A percentile compares a stretch with the other conserved stretches of the same genome.
These are phyloP conservation scores for Rousettus leschenaultii DNA, from an alignment of 2,113 vertebrate species.

Conservation along the genomic window DNA sequence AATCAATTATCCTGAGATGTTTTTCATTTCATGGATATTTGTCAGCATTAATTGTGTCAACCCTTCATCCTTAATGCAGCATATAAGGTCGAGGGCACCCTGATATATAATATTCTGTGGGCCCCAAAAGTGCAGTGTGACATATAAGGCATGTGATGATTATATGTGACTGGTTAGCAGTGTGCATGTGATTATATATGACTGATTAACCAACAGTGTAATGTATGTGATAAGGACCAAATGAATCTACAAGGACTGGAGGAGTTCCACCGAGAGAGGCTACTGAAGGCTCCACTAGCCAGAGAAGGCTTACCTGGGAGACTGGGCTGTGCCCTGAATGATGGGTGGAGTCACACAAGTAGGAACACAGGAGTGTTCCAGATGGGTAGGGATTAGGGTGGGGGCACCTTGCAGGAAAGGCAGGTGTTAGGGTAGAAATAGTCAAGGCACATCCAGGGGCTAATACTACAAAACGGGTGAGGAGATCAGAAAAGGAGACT, in stretches of 20 bases:
- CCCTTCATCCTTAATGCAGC: not conserved
- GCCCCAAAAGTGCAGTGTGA: not conserved
- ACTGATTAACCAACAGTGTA: not conserved
- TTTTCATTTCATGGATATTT: not conserved
- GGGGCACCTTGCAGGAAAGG: not conserved
- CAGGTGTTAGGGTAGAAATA: not conserved
- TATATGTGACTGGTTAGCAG: not conserved
- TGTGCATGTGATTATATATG: not conserved
- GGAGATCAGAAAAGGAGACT: not conserved
- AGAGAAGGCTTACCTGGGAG: not conserved
- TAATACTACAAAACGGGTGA: not conserved
- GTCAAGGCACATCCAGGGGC: not conserved
- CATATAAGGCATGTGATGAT: not conserved
- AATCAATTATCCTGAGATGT: not conserved
- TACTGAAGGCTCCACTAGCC: not conserved
- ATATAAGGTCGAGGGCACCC: not conserved
- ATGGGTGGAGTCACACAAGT: not conserved
- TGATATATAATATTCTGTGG: not conserved
- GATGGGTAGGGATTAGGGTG: not conserved
- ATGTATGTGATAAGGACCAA: not conserved
- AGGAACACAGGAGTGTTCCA: not conserved
- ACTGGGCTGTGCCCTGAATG: not conserved
- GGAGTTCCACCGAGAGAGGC: not conserved
- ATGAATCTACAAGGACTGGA: not conserved
- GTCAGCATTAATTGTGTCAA: not conserved